Base-by-base conservation (phyloP, 2,888 invertebrate species). In the Megamerina dolium region DNA sequence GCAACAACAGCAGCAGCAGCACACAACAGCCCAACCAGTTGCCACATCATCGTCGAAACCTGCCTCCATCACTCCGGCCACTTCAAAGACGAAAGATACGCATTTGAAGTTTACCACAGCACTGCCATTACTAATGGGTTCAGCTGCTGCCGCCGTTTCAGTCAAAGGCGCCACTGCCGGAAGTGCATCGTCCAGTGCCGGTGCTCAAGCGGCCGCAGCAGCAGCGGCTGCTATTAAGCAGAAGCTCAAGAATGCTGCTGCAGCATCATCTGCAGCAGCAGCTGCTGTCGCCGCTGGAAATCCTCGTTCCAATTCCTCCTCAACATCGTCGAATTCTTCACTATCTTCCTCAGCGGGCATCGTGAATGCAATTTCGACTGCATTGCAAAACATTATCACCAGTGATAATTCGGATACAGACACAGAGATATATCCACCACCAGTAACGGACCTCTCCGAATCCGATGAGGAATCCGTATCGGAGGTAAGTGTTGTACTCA, bases 381-480 rank as follows among this genome's bases (percentile, higher is more conserved):
- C 64, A 18, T 50, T 66, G 52, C 66, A 69, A 47, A 66, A 63
- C 42, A 56, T 79, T 75, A 58, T 79, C 75, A 82, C 86, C 75
- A 85, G 87, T 80, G 85, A 85, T 76, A 86, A 85, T 75, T 83
- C 87, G 71, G 85, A 85, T 78, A 87, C 86, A 72, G 88, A 88
- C 79, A 87, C 87, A 70, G 87, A 86, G 75, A 76, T 81, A 72
- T 66, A 63, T 53, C 87, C 85, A 73, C 84, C 85, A 70, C 85
- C 86, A 77, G 88, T 89, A 79, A 86, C 88, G 75, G 91, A 91
- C 79, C 83, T 91, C 73, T 92, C 92, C 67, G 92, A 90, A 78
- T 92, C 91, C 74, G 93, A 93, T 74, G 92, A 92, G 76, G 93
- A 92, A 74, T 92, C 92, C 76, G 89, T 89, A 73, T 92, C 91